These are phyloP conservation scores for Drosophila anceps DNA, from an alignment of 2,888 invertebrate species.

Conservation along the genomic window DNA sequence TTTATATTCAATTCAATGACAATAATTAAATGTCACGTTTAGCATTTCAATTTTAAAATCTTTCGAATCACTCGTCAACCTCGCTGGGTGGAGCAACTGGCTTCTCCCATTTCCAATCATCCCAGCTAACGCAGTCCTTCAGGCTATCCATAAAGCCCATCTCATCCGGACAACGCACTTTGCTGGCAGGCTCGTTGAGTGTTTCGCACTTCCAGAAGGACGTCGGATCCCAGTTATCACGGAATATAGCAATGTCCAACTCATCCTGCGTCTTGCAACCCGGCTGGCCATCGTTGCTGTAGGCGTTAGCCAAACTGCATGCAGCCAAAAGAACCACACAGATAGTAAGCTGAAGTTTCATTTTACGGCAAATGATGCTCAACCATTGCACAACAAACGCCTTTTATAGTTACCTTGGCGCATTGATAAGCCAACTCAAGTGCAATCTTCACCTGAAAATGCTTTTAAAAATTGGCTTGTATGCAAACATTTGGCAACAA, in stretches of 20 bases:
- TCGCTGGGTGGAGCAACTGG: slow-evolving; percentile 67
- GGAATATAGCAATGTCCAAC: slow-evolving; percentile 61
- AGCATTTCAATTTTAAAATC: slow-evolving; percentile 16
- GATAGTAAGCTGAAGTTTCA: slow-evolving; percentile 62
- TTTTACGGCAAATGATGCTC: slow-evolving; percentile 44
- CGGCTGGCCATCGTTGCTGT: slow-evolving; percentile 72
- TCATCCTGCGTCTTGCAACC: slow-evolving; percentile 73
- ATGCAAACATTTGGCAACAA: slow-evolving; percentile 49
- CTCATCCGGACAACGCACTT: slow-evolving; percentile 63
- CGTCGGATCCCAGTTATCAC: slow-evolving; percentile 80
- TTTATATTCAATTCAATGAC: slow-evolving; percentile 62
- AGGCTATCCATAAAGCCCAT: slow-evolving; percentile 67
- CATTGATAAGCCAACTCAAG: slow-evolving; percentile 34
- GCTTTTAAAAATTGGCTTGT: slow-evolving; percentile 63
- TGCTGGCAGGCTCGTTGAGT: slow-evolving; percentile 60
- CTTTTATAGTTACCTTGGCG: slow-evolving; percentile 56
- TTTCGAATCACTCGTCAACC: slow-evolving; percentile 39
- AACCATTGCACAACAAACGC: not conserved
- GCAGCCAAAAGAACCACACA: slow-evolving; percentile 51
- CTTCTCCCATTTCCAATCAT: slow-evolving; percentile 79
- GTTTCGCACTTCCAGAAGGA: slow-evolving; percentile 75
- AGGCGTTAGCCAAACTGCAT: slow-evolving; percentile 43
- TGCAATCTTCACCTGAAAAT: slow-evolving; percentile 58
- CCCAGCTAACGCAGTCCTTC: slow-evolving; percentile 78
- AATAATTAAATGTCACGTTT: slow-evolving; percentile 58